Evolutionary conservation across 2,797 vertebrate genomes (phyloP).

Genomic region (Lagodon rhomboides): DNA sequence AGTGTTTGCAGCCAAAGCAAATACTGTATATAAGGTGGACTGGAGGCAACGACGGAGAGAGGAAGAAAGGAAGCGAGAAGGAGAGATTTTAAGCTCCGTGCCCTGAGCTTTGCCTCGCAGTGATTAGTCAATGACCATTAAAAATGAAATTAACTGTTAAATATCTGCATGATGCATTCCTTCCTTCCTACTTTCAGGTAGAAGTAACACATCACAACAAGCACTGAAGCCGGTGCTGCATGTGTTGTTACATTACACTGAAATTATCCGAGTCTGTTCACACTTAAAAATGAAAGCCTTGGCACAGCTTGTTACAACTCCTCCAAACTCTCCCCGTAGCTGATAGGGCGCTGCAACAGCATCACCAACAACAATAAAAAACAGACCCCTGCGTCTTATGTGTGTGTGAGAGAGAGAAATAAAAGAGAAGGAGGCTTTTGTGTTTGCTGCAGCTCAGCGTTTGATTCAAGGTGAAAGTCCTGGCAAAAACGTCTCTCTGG

Average conservation of each 20-base stretch:
- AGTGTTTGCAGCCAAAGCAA: constrained; percentile 68
- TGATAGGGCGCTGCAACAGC: constrained; percentile 51
- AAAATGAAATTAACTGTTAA: constrained; percentile 36
- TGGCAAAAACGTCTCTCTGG: constrained; percentile 60
- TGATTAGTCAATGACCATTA: constrained; percentile 21
- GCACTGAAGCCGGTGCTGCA: constrained; percentile 20
- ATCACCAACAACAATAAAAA: constrained; percentile 69
- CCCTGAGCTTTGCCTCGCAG: constrained; percentile 6
- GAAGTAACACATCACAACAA: constrained; percentile 32
- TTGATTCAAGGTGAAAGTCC: constrained; percentile 74
- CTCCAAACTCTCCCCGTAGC: constrained; percentile 49
- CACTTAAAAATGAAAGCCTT: constrained; percentile 70
- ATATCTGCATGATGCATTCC: constrained; percentile 5
- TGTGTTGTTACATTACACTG: constrained; percentile 46
- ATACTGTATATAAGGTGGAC: constrained; percentile 54
- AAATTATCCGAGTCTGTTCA: constrained; percentile 66
- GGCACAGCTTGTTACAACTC: constrained; percentile 51
- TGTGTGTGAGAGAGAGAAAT: constrained; percentile 25
- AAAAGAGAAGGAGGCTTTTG: constrained; percentile 59
- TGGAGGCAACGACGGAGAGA: constrained; percentile 29
- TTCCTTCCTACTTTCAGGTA: constrained; percentile 25
- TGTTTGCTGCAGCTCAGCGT: constrained; percentile 55
- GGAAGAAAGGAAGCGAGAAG: constrained; percentile 6
- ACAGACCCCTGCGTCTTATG: constrained; percentile 34
- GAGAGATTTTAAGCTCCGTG: constrained; percentile 23